phyloP scores from a whole-genome alignment of 2,888 invertebrate genomes.

The Erebia palarica region DNA sequence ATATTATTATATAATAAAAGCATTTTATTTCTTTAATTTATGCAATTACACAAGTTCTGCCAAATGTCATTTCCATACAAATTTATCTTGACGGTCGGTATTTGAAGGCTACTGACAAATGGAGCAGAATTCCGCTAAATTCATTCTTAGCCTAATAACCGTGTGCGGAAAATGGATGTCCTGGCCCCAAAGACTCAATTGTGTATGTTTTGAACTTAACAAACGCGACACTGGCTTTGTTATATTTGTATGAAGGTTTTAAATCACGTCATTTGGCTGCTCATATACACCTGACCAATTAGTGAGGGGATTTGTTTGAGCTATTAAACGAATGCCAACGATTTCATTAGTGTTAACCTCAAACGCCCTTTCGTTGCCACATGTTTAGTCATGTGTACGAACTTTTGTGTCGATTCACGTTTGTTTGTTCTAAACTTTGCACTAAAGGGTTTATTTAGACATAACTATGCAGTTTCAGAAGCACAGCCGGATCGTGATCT shows the following conservation, averaged over 20 bases:
- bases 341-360: too few relatives aligned
- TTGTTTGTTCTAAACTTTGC: neutral
- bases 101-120: too few relatives aligned
- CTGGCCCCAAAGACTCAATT: neutral
- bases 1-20: neutral
- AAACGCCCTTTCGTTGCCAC: neutral
- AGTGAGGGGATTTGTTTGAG: neutral
- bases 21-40: neutral
- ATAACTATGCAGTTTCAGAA: neutral
- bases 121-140: too few relatives aligned
- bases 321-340: neutral
- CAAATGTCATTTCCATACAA: conserved; percentile 3
- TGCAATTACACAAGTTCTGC: neutral
- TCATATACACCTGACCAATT: neutral
- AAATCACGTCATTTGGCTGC: neutral
- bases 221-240: neutral
- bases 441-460: neutral
- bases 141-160: neutral
- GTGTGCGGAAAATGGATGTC: neutral
- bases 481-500: neutral
- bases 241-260: neutral
- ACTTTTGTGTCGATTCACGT: neutral
- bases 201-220: neutral
- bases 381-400: neutral
- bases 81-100: neutral